Base-by-base conservation (phyloP, 2,888 invertebrate genomes). In the Thereva unica region DNA sequence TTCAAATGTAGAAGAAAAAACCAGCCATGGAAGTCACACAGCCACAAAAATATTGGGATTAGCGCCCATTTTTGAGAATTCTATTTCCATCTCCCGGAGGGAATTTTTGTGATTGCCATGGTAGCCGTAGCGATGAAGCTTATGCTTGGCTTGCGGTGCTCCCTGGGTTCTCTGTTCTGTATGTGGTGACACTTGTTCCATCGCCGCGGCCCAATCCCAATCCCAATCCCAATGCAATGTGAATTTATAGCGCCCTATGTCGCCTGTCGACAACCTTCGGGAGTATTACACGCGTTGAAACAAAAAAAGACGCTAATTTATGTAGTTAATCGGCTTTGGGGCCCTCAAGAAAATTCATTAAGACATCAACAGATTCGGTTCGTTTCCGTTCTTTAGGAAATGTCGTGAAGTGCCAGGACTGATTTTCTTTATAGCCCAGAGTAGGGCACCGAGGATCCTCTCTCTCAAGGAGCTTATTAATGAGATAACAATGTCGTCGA, bases 351-450 rank as follows among this genome's bases (percentile, higher is more conserved):
- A 61, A 61, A 50, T 59, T 61, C 61, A 61, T 61, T 61, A 61
- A 61, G 61, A 50, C 61, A 61, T 61, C 50, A 61, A 50, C 61
- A 50, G 61, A 61, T 61, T 61, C 50, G 50, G 61, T 61, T 61
- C 50, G 61, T 61, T 61, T 61, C 41, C 40, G 41, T 42, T 10
- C 34, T 8, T 23, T 23, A 42, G 23, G 55, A 42, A 23, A 8
- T 55, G 10, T 55, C 12, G 10, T 9, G 55, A 55, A n/a, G 38
- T 41, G 5, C 34, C 9, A 6, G n/a, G 34, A 50, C 35, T 50
- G 50, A 50, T 50, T 50, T 23, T 23, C 50, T 23, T 47, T 12
- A 5, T 47, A 5, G n/a, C 10, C 3, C n/a, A n/a, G n/a, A 5
- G 5, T n/a, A n/a, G 10, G 4, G 47, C 9, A 47, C 8, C 23